Conservation (phyloP, 2,888 invertebrate genomes). For the Hypercompe scribonia region DNA sequence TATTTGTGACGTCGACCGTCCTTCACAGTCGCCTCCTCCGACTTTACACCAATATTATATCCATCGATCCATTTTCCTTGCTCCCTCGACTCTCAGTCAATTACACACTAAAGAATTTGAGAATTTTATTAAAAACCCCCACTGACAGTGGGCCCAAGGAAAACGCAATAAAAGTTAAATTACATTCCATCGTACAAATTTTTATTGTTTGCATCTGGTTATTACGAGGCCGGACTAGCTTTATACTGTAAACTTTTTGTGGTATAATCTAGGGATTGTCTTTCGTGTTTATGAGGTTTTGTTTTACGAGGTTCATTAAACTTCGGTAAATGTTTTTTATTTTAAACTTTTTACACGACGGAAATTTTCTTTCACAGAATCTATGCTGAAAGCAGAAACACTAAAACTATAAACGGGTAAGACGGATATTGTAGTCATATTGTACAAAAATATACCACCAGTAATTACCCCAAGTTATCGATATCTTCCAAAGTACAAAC, state of each 20-base stretch:
- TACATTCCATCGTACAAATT: slow-evolving; percentile 29
- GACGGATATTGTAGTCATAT: background rate
- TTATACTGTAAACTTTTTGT: slow-evolving; percentile 23
- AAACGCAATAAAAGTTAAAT: slow-evolving; percentile 46
- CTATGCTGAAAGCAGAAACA: background rate
- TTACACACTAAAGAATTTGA: slow-evolving; percentile 35
- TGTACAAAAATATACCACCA: background rate
- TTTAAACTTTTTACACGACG: background rate
- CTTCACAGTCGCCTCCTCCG: slow-evolving; percentile 29
- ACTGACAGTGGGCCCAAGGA: slow-evolving; percentile 30
- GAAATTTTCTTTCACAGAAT: background rate
- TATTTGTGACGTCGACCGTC: slow-evolving; percentile 36
- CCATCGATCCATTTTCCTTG: slow-evolving; percentile 34
- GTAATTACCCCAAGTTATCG: background rate
- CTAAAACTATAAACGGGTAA: background rate
- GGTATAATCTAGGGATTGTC: slow-evolving; percentile 5
- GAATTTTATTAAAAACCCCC: slow-evolving; percentile 49
- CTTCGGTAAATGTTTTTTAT: background rate
- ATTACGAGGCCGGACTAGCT: slow-evolving; percentile 18
- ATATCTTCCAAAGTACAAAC: background rate
- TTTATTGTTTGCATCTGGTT: slow-evolving; percentile 39
- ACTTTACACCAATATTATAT: slow-evolving; percentile 49
- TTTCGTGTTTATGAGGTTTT: slow-evolving; percentile 8
- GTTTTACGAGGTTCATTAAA: slow-evolving; percentile 1
- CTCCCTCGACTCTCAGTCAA: slow-evolving; percentile 16